A percentile compares a stretch with the other conserved stretches of the same genome.
These are phyloP conservation scores for Knipowitschia caucasica DNA, from an alignment of 2,797 vertebrate genomes.

Conservation along the genomic window DNA sequence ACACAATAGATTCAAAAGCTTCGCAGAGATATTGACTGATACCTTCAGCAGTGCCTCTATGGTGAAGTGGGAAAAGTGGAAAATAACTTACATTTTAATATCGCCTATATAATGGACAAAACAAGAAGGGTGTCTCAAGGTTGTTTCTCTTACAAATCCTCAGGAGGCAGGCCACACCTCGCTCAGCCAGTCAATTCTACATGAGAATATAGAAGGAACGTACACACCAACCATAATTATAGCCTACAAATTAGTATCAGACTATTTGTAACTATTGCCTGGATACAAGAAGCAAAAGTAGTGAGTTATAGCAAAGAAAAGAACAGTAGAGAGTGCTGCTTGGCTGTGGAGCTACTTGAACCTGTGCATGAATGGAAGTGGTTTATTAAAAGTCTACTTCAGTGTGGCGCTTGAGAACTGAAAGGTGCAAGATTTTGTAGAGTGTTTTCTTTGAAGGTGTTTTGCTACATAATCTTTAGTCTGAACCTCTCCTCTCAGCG, in stretches of 20 bases:
- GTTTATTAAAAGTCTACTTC: background rate
- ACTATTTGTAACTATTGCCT: no score
- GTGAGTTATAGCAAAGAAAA: background rate
- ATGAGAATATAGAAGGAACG: slow-evolving; percentile 10
- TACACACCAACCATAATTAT: no score
- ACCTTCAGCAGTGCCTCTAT: slow-evolving; percentile 31
- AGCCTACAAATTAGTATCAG: no score
- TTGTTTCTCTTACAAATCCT: slow-evolving; percentile 19
- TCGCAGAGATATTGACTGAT: slow-evolving; percentile 35
- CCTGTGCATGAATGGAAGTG: slow-evolving; percentile 4
- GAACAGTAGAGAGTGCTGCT: slow-evolving; percentile 7
- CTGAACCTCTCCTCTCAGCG: background rate
- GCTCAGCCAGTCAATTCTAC: slow-evolving; percentile 1
- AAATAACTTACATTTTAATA: slow-evolving; percentile 38
- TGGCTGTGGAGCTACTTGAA: slow-evolving; percentile 18
- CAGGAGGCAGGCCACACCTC: slow-evolving; percentile 22
- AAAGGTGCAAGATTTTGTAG: background rate
- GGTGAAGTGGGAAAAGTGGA: slow-evolving; percentile 33
- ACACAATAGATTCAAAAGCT: slow-evolving; percentile 49
- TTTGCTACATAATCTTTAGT: background rate
- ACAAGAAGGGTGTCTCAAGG: slow-evolving; percentile 45
- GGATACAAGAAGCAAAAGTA: background rate
- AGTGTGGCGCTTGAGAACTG: background rate
- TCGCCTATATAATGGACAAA: slow-evolving; percentile 34
- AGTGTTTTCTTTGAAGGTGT: background rate